A percentile compares a stretch with the other conserved stretches of the same genome.
Conservation (phyloP, 2,797 vertebrate species). For the Notolepis coatsorum region DNA sequence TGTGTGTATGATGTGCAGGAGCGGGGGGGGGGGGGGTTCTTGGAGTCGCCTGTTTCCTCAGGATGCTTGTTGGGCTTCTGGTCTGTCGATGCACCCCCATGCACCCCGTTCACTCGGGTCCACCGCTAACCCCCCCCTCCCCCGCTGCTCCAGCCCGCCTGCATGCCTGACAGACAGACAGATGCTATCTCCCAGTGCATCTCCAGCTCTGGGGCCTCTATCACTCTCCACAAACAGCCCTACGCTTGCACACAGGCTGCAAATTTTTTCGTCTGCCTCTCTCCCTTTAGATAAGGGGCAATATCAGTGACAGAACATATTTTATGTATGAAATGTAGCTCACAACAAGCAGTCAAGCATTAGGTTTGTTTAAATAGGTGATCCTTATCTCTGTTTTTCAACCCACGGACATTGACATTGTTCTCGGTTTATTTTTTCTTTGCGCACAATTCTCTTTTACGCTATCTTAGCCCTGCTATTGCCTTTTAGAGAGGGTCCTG, state of each 20-base stretch:
- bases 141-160: constrained; percentile 70
- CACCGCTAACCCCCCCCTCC: constrained; percentile 24
- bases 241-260: constrained; percentile 86
- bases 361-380: constrained; percentile 98
- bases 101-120: constrained; percentile 34
- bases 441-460: constrained; percentile 55
- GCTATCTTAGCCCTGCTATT: constrained; percentile 59
- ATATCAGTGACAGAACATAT: constrained; percentile 99
- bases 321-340: constrained; percentile 99
- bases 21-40: not conserved
- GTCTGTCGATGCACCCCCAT: constrained; percentile 54
- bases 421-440: constrained; percentile 76
- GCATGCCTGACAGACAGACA: constrained; percentile 82
- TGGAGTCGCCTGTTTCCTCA: constrained; percentile 72
- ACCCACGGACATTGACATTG: constrained; percentile 81
- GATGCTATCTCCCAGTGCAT: constrained; percentile 89
- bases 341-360: constrained; percentile 96
- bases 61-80: constrained; percentile 66
- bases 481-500: constrained; percentile 72
- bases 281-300: constrained; percentile 93
- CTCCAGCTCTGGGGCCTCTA: constrained; percentile 86
- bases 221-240: constrained; percentile 91
- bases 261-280: constrained; percentile 89
- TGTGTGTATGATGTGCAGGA: not conserved
- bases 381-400: constrained; percentile 93